A percentile compares a stretch with the other conserved stretches of the same genome.
Conservation (phyloP, 2,888 invertebrate species). For the Dryococelus australis region DNA sequence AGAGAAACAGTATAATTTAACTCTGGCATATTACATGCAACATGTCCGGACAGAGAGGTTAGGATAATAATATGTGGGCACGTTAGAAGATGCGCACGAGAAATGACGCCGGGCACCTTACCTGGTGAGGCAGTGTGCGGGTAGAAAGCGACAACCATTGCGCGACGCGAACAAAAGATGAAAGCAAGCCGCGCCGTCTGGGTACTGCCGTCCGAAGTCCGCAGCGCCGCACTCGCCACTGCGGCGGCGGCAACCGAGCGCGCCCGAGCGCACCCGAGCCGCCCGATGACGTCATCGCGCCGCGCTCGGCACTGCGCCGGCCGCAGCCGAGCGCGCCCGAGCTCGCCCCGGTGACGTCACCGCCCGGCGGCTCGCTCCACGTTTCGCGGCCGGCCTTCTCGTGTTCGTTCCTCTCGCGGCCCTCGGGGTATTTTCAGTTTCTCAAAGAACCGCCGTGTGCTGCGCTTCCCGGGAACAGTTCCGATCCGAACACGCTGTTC, state of each 20-base stretch:
- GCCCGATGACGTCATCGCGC: no score
- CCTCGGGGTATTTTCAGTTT: neutral
- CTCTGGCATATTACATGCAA: no score
- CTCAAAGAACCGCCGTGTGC: no score
- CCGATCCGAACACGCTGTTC: neutral
- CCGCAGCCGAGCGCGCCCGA: neutral
- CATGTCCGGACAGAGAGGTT: no score
- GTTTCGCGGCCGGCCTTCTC: neutral
- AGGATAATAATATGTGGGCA: no score
- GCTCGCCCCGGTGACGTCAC: conserved; percentile 31
- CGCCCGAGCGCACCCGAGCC: conserved; percentile 12
- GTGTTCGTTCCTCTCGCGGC: neutral
- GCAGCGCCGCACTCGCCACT: conserved; percentile 18
- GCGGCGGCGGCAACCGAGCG: conserved; percentile 13
- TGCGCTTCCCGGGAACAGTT: neutral
- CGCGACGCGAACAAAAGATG: conserved; percentile 29
- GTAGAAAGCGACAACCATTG: conserved; percentile 33
- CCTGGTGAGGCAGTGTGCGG: neutral
- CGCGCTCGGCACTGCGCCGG: conserved; percentile 27
- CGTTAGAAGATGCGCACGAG: no score
- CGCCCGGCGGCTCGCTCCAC: neutral
- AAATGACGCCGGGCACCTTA: neutral
- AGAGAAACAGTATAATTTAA: no score
- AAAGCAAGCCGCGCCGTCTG: conserved; percentile 28
- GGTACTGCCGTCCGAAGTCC: conserved; percentile 29